A percentile compares a stretch with the other conserved stretches of the same genome.
phyloP scores from a whole-genome alignment of 1,140 invertebrate species.

The Drosophila pandora region DNA sequence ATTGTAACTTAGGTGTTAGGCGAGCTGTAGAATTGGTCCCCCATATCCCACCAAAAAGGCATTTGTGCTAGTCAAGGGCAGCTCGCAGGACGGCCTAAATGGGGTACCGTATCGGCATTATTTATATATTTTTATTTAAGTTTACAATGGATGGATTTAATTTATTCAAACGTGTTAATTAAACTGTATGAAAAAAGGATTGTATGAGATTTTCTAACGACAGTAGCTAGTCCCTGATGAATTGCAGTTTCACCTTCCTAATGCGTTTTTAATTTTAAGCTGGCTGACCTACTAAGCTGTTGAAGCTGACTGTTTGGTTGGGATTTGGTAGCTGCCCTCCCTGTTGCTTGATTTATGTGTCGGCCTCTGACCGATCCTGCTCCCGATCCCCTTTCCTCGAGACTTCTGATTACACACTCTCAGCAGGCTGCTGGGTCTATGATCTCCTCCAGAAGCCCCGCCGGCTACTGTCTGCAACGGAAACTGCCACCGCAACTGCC shows the following conservation, averaged over 20 bases:
- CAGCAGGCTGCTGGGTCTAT: conserved; percentile 13
- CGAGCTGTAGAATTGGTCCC: conserved; percentile 12
- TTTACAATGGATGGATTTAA: conserved; percentile 35
- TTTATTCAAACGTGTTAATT: conserved; percentile 64
- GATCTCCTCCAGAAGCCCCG: conserved; percentile 6
- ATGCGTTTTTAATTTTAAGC: conserved; percentile 19
- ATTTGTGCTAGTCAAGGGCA: conserved; percentile 67
- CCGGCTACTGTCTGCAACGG: conserved; percentile 34
- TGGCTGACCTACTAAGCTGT: conserved; percentile 17
- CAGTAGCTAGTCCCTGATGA: neutral
- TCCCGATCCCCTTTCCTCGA: conserved; percentile 12
- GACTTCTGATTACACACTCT: conserved; percentile 17
- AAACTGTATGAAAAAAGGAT: conserved; percentile 42
- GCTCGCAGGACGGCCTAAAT: conserved; percentile 10
- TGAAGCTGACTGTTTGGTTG: conserved; percentile 11
- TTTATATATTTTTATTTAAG: conserved; percentile 23
- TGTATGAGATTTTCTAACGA: neutral
- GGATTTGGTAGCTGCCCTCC: conserved; percentile 13
- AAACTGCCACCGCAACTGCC: conserved; percentile 32
- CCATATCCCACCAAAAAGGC: conserved; percentile 66
- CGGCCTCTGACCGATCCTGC: conserved; percentile 46
- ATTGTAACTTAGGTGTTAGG: conserved; percentile 16
- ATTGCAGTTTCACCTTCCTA: conserved; percentile 8
- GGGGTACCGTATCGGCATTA: conserved; percentile 26
- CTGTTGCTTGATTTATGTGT: conserved; percentile 54